Evolutionary conservation across 2,113 vertebrate species (phyloP), one percentile per base, ranked within the genome.

Genomic region (Engraulis encrasicolus): DNA sequence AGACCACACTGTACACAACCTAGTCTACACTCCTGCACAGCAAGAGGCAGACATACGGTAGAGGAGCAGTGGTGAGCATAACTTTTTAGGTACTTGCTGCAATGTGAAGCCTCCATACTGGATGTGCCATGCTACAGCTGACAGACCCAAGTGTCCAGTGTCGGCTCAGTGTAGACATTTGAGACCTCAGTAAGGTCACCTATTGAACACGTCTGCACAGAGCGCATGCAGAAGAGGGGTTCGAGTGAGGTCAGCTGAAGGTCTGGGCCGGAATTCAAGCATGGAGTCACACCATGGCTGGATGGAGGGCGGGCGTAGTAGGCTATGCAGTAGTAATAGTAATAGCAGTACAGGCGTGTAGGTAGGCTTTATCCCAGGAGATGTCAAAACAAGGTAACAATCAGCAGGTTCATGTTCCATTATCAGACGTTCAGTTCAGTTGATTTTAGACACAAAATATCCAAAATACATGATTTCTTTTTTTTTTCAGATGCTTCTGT

Each of bases 301-400:
- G 23, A 34, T 23, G 31, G 27, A 34, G 66, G 14, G n/a, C n/a
- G n/a, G n/a, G n/a, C n/a, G n/a, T n/a, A n/a, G n/a, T n/a, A n/a
- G n/a, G n/a, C n/a, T n/a, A n/a, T n/a, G n/a, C n/a, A n/a, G n/a
- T n/a, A n/a, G n/a, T n/a, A n/a, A n/a, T n/a, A n/a, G n/a, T n/a
- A n/a, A n/a, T n/a, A 27, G 66, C 9, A 45, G 66, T 74, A 74
- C 66, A 74, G n/a, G n/a, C n/a, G n/a, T 74, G 66, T 74, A 74
- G 31, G 66, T 74, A 31, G 66, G 66, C 66, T 74, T 74, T 74
- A 31, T 15, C 31, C 31, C 66, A 74, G 66, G 66, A 74, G 17
- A 74, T 31, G 66, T 34, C 27, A 34, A 74, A 31, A 74, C 15
- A 74, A n/a, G 66, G 66, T 36, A 31, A 17, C 31, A 74, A 74